Evolutionary conservation across 2,113 vertebrate species (phyloP).

Genomic region (Emydocephalus ijimae): DNA sequence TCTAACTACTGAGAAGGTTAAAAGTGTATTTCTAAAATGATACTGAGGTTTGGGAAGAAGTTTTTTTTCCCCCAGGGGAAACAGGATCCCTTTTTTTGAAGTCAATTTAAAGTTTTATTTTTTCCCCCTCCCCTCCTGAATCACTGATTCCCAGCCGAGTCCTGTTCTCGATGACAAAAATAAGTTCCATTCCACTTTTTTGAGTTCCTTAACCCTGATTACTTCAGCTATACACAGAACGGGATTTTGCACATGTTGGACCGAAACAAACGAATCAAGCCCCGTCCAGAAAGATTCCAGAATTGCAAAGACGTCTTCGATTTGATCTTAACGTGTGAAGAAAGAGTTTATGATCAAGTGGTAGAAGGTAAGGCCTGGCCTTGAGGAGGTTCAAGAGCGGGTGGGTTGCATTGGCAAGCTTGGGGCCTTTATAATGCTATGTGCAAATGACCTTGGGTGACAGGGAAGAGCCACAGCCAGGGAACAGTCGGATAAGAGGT

Average conservation of each 20-base stretch:
- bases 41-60: neutral
- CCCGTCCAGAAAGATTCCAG: conserved; percentile 94
- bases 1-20: neutral
- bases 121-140: neutral
- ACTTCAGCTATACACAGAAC: conserved; percentile 96
- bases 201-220: conserved; percentile 79
- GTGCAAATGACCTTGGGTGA: neutral
- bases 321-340: conserved; percentile 96
- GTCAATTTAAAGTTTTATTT: neutral
- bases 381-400: neutral
- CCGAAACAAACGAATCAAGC: conserved; percentile 97
- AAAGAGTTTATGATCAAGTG: conserved; percentile 97
- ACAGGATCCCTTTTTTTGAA: neutral
- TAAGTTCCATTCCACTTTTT: neutral
- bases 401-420: neutral
- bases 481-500: neutral
- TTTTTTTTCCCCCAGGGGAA: neutral
- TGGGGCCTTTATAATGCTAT: neutral
- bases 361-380: conserved; percentile 85
- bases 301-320: conserved; percentile 96
- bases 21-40: neutral
- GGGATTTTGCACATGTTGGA: conserved; percentile 99
- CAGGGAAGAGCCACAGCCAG: neutral
- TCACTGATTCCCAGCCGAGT: neutral
- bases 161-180: neutral